These are phyloP conservation scores for Plagodis dolabraria DNA, from an alignment of 2,888 invertebrate genomes.

Conservation along the genomic window DNA sequence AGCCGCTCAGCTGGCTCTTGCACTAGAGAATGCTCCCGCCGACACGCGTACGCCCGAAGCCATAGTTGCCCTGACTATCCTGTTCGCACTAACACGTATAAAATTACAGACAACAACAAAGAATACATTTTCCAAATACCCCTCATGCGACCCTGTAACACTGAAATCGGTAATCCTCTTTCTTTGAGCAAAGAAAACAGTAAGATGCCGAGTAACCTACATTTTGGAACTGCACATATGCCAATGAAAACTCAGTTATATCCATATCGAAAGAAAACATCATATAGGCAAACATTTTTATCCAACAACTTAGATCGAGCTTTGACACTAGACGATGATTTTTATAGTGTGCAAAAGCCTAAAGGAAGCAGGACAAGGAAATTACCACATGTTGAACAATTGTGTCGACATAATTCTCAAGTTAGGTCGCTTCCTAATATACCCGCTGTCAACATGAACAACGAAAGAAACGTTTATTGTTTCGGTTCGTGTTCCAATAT, in stretches of 20 bases:
- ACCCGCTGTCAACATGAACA: slow-evolving; percentile 31
- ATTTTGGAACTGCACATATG: slow-evolving; percentile 35
- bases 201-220: slow-evolving; percentile 39
- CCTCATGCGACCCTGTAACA: slow-evolving; percentile 17
- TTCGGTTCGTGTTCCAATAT: slow-evolving; percentile 12
- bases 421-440: slow-evolving; percentile 49
- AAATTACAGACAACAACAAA: slow-evolving; percentile 59
- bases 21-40: slow-evolving; percentile 52
- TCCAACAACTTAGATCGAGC: slow-evolving; percentile 8
- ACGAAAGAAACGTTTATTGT: slow-evolving; percentile 12
- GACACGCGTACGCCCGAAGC: slow-evolving; percentile 62
- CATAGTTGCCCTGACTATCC: slow-evolving; percentile 68
- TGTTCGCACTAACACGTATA: slow-evolving; percentile 58
- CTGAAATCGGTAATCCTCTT: slow-evolving; percentile 10
- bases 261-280: slow-evolving; percentile 32
- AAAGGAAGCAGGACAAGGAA: slow-evolving; percentile 39
- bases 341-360: slow-evolving; percentile 31
- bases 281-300: slow-evolving; percentile 15
- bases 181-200: slow-evolving; percentile 34
- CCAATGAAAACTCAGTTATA: slow-evolving; percentile 28
- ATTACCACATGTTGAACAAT: slow-evolving; percentile 49
- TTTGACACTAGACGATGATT: slow-evolving; percentile 38
- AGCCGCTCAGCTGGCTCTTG: slow-evolving; percentile 66
- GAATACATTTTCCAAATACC: slow-evolving; percentile 60
- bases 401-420: slow-evolving; percentile 32